Base-by-base conservation (phyloP, 2,888 invertebrate species). In the Eupithecia subfuscata region DNA sequence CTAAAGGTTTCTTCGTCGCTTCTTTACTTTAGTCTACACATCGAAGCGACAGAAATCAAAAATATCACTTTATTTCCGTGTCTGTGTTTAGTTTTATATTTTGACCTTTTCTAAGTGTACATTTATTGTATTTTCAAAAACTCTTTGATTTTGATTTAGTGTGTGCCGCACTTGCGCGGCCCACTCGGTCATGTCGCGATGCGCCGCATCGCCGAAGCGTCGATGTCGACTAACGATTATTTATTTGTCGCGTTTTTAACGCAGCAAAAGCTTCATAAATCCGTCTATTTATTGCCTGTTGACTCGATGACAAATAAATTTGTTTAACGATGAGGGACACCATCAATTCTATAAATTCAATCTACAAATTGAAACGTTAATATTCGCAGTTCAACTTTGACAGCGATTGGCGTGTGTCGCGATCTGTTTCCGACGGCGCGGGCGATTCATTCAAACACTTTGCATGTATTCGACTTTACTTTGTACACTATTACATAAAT, bases 301-400 rank as follows among this genome's bases (percentile, higher is more conserved):
- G 79, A 81, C 79, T 78, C 78, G 84, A 82, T 83, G 82, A 82
- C 84, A 84, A 84, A 87, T 84, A 84, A 83, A 83, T 79, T 79
- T 78, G 83, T 82, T 81, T 83, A 85, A 84, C 83, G 82, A 80
- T 79, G 81, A 82, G 81, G 82, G 82, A 81, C 82, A 82, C 83
- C 83, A 84, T 85, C 86, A 84, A 86, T 84, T 84, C 75, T 78
- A 83, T 83, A 82, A 84, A 87, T 85, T 86, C 82, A 84, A 87
- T 81, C 75, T 75, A 76, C 75, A 75, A 76, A 81, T 79, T 70
- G 78, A 77, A 73, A 75, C 69, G 69, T 78, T 77, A 71, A 75
- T 79, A 78, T 78, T 75, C 73, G 43, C 67, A 52, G 63, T 48
- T 48, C 16, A 45, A 70, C 43, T 64, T 14, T 68, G 68, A 45